Conservation (phyloP, 2,113 vertebrate species). For the Progne subis region DNA sequence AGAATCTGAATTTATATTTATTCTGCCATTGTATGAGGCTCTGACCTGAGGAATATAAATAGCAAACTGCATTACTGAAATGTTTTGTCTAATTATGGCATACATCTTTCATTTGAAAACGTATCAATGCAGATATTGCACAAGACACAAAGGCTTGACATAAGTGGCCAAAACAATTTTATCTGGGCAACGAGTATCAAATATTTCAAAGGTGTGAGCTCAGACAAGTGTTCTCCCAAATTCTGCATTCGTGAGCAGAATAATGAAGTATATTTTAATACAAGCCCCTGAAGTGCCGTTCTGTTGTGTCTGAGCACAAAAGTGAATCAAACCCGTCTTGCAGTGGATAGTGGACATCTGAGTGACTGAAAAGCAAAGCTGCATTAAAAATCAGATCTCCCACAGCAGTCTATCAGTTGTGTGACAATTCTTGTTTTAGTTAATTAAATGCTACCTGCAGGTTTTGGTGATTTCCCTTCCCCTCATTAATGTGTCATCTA, state of each 20-base stretch:
- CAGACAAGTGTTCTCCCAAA: background rate
- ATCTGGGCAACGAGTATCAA: background rate
- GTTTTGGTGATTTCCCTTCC: background rate
- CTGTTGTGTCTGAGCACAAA: background rate
- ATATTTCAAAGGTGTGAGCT: background rate
- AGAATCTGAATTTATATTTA: background rate
- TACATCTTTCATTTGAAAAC: background rate
- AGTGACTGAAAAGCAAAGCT: background rate
- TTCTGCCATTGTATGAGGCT: background rate
- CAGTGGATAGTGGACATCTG: background rate
- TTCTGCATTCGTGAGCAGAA: background rate
- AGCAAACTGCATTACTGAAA: background rate
- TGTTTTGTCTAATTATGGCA: conserved; percentile 7
- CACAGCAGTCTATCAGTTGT: fast-evolving
- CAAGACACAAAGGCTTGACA: background rate
- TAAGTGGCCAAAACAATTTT: background rate
- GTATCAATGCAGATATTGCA: background rate
- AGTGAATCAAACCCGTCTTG: background rate
- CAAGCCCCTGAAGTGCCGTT: background rate
- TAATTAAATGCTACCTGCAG: background rate
- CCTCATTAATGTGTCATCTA: background rate
- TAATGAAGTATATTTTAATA: background rate
- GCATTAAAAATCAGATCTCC: background rate
- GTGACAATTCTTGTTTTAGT: background rate
- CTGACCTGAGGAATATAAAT: background rate